Evolutionary conservation across 1,140 invertebrate species (phyloP).

Genomic region (Achroia grisella): DNA sequence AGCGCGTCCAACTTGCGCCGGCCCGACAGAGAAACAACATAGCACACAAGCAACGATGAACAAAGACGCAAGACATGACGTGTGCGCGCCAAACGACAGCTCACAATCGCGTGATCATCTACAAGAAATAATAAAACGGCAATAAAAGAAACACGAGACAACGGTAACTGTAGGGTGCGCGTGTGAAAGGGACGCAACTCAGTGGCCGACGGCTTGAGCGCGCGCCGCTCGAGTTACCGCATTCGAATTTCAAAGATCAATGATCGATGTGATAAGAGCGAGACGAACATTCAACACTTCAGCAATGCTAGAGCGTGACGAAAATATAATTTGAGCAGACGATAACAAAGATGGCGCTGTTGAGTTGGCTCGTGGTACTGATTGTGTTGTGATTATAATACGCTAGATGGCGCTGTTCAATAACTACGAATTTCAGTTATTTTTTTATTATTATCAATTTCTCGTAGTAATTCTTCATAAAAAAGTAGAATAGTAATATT

Average conservation of each 20-base stretch:
- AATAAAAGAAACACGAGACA: slow-evolving; percentile 71
- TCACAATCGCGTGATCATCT: slow-evolving; percentile 72
- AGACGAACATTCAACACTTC: slow-evolving; percentile 41
- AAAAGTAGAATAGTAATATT: too few species aligned
- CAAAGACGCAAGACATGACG: slow-evolving; percentile 46
- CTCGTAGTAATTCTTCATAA: slow-evolving; percentile 2
- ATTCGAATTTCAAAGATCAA: slow-evolving; percentile 71
- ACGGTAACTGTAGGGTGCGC: slow-evolving; percentile 41
- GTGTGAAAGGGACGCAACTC: slow-evolving; percentile 41
- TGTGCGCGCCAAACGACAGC: slow-evolving; percentile 69
- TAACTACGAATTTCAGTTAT: background rate
- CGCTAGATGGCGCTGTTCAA: slow-evolving; percentile 48
- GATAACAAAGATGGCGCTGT: slow-evolving; percentile 27
- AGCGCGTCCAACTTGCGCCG: slow-evolving; percentile 64
- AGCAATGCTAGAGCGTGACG: slow-evolving; percentile 30
- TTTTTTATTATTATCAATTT: slow-evolving; percentile 1
- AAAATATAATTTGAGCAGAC: slow-evolving; percentile 1
- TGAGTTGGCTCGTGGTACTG: slow-evolving; percentile 61
- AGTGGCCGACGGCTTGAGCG: slow-evolving; percentile 38
- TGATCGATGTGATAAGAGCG: slow-evolving; percentile 67
- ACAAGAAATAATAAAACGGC: slow-evolving; percentile 73
- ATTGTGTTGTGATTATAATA: slow-evolving; percentile 15
- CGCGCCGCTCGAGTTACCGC: slow-evolving; percentile 61
- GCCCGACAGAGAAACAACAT: slow-evolving; percentile 35
- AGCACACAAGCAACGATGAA: slow-evolving; percentile 10